These are phyloP conservation scores for Eristalis tenax DNA, from an alignment of 2,888 invertebrate species.

Conservation along the genomic window DNA sequence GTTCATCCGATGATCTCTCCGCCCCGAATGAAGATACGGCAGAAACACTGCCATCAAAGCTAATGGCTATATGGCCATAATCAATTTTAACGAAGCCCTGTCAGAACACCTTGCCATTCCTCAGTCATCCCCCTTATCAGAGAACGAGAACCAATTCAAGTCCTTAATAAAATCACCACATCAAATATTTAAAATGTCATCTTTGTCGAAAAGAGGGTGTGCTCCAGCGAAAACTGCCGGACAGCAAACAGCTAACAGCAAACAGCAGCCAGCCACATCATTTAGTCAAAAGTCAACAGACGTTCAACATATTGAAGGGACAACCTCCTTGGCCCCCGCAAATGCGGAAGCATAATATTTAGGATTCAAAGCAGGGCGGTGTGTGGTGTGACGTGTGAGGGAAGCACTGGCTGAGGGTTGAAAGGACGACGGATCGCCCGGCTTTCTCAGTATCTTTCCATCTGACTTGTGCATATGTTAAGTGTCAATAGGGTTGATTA, in stretches of 20 bases:
- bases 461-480: constrained; percentile 45
- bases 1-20: constrained; percentile 20
- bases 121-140: constrained; percentile 3
- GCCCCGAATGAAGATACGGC: too few species aligned
- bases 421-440: too few species aligned
- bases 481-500: constrained; percentile 57
- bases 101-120: constrained; percentile 57
- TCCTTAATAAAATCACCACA: constrained; percentile 71
- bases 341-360: constrained; percentile 65
- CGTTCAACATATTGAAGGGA: constrained; percentile 61
- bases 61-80: constrained; percentile 64
- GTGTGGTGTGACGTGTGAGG: neutral
- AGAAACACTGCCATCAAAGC: constrained; percentile 40
- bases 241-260: constrained; percentile 30
- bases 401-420: neutral
- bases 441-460: constrained; percentile 13
- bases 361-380: constrained; percentile 47
- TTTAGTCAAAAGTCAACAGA: constrained; percentile 71
- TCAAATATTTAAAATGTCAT: constrained; percentile 72
- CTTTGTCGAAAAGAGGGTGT: constrained; percentile 54
- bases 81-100: constrained; percentile 68
- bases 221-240: constrained; percentile 42
- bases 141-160: constrained; percentile 62
- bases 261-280: constrained; percentile 61
- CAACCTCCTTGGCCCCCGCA: constrained; percentile 55